A percentile compares a stretch with the other conserved stretches of the same genome.
Evolutionary conservation across 1,140 invertebrate species (phyloP).

Genomic region (Scaptomyza montana): DNA sequence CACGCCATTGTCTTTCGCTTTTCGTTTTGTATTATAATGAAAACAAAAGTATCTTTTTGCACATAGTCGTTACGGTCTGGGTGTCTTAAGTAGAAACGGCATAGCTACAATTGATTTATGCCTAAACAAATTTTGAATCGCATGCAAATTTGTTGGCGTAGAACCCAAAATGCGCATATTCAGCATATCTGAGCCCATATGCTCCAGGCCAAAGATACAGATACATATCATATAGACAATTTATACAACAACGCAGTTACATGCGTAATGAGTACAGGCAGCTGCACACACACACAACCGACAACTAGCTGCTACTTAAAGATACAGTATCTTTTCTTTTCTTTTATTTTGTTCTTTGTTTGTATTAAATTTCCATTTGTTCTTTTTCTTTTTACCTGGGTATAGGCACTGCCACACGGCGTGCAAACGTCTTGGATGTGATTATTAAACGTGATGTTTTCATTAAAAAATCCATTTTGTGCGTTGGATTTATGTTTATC

Average conservation of each 20-base stretch:
- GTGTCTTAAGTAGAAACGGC: no score
- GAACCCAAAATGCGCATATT: constrained; percentile 47
- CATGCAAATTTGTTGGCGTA: constrained; percentile 55
- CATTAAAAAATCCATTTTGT: constrained; percentile 80
- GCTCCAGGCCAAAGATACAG: constrained; percentile 22
- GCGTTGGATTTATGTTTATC: constrained; percentile 17
- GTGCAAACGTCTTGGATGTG: constrained; percentile 74
- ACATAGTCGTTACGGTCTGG: no score
- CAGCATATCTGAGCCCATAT: constrained; percentile 35
- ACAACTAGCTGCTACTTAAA: constrained; percentile 9
- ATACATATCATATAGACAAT: constrained; percentile 50
- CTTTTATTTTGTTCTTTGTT: constrained; percentile 1
- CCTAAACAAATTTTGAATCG: constrained; percentile 55
- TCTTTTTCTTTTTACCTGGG: constrained; percentile 69
- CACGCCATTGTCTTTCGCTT: constrained; percentile 50
- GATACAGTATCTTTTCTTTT: constrained; percentile 47
- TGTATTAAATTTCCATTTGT: not conserved
- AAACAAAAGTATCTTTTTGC: constrained; percentile 62
- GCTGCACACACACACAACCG: constrained; percentile 6
- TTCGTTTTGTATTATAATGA: constrained; percentile 59
- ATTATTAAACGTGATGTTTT: constrained; percentile 82
- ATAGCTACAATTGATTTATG: constrained; percentile 55
- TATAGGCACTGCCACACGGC: constrained; percentile 80
- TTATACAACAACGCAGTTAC: constrained; percentile 72
- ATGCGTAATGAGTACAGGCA: constrained; percentile 67